phyloP scores from a whole-genome alignment of 2,888 invertebrate genomes.

The Drosophila prolongata region DNA sequence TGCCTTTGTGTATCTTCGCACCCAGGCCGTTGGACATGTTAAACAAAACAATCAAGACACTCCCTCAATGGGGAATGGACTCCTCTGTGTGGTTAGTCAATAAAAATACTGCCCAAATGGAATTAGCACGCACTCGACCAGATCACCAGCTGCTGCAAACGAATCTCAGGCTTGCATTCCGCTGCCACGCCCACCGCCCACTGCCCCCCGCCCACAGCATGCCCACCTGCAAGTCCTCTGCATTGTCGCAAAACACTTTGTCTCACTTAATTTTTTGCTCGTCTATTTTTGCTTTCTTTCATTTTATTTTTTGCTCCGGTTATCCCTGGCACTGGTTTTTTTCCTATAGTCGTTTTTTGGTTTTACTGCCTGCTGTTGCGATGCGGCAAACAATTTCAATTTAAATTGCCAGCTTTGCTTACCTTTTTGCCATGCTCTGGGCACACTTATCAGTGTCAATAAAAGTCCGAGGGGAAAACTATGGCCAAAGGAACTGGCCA shows the following conservation, averaged over 20 bases:
- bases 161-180: constrained; percentile 30
- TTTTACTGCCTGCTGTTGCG: constrained; percentile 61
- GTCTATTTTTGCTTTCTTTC: constrained; percentile 34
- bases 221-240: constrained; percentile 18
- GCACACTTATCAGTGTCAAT: constrained; percentile 79
- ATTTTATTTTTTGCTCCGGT: constrained; percentile 13
- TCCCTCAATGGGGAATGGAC: constrained; percentile 40
- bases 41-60: constrained; percentile 68
- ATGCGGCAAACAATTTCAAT: constrained; percentile 76
- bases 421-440: constrained; percentile 70
- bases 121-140: constrained; percentile 68
- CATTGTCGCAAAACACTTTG: constrained; percentile 73
- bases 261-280: constrained; percentile 71
- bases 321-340: constrained; percentile 12
- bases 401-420: constrained; percentile 78
- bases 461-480: constrained; percentile 64
- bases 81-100: constrained; percentile 66
- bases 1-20: constrained; percentile 17
- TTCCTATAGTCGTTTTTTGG: constrained; percentile 21
- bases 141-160: constrained; percentile 35
- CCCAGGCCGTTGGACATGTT: constrained; percentile 43
- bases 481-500: constrained; percentile 31
- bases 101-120: constrained; percentile 73
- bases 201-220: neutral
- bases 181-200: constrained; percentile 6